Evolutionary conservation across 2,113 vertebrate genomes (phyloP), one percentile per base, ranked within the genome.

Genomic region (Poeciliopsis turrubarensis): DNA sequence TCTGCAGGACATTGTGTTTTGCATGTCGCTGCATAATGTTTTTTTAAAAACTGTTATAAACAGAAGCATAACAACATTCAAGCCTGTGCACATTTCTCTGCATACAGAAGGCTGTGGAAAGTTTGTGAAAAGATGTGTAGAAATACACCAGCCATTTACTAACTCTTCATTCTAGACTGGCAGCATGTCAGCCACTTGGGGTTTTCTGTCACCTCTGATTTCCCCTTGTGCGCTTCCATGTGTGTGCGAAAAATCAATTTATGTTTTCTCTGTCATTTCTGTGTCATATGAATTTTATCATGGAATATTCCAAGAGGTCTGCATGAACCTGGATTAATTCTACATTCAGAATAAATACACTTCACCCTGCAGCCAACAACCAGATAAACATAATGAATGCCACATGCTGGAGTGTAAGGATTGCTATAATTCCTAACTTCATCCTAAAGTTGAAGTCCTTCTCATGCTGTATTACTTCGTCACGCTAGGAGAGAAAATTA

Each of bases 131-230:
- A 34, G 25, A 60, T 15, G 1, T 22, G 25, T 9, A 37, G 77
- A 47, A 47, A 70, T 54, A 80, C 67, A 19, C n/a, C 1, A 13
- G 60, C 41, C 68, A 44, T 75, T 62, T 72, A 47, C 66, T 67
- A 65, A 79, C 70, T 73, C 39, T 68, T 54, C 11, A 25, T 77
- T 74, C 80, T 57, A 25, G 54, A 27, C 72, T 83, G 68, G 13
- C 66, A 60, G 54, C 41, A 80, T 71, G 79, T 83, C 65, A 30
- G 60, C 60, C 68, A 51, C 81, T 54, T 15, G 68, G 73, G 77
- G 68, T 26, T 72, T 78, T 78, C 73, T 83, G 88, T 79, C 75
- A 71, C 70, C 51, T 82, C 60, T 26, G 51, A 73, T 83, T 75
- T 77, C 51, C 47, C 57, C 25, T 63, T 29, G 29, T 73, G 75